Base-by-base conservation (phyloP, 2,113 vertebrate genomes). In the Tachuris rubrigastra region DNA sequence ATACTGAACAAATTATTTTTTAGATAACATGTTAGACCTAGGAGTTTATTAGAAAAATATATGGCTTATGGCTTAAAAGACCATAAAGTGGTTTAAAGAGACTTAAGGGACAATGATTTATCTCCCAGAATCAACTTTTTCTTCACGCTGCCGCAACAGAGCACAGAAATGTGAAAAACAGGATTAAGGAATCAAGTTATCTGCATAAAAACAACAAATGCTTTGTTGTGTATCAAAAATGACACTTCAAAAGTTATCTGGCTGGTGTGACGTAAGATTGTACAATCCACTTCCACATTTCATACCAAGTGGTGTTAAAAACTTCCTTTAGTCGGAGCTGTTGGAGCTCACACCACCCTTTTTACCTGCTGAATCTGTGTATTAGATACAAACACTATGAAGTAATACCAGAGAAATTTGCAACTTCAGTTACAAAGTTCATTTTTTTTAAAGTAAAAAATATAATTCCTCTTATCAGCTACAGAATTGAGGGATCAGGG, bases 21-120 rank as follows among this genome's bases (percentile, higher is more conserved):
- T 69, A 89, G 74, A 50, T 62, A 93, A 91, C 77, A 91, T 83
- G 58, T 89, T 96, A 96, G 63, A 87, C 27, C 41, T 73, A 69
- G 53, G 81, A 94, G 81, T 96, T 93, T 95, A 96, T 91, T 91
- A 89, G 85, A 93, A 96, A 94, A 96, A 94, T 84, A 93, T 74
- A 96, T 37, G 71, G 81, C 81, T 95, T 94, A 90, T 55, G 60
- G 63, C 85, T 94, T 83, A 75, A 85, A 96, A 94, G 62, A 76
- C 81, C 66, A 92, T 95, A 93, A 96, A 96, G 78, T 49, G 58
- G 74, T 87, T 97, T 96, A 93, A 96, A 87, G 87, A 94, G 79
- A 72, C 91, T 91, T 93, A 55, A 76, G 89, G 93, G 93, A 91
- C 87, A 93, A 60, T 63, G 89, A 94, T 94, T 97, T 96, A 96